phyloP scores from a whole-genome alignment of 1,140 invertebrate genomes.

The Megalopta genalis region DNA sequence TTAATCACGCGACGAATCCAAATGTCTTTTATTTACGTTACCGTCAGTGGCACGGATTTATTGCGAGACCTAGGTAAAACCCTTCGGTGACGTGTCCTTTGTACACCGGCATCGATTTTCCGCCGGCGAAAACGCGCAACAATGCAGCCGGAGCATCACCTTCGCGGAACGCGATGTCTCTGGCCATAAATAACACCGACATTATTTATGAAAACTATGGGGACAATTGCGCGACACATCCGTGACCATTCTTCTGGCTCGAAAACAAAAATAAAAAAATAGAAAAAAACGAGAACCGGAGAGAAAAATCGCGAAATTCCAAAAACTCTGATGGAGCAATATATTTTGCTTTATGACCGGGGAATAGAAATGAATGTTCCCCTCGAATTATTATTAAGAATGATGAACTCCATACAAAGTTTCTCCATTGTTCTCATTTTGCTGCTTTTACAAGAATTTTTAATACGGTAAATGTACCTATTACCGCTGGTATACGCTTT shows the following conservation, averaged over 20 bases:
- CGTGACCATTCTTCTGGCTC: constrained; percentile 5
- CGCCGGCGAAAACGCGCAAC: constrained; percentile 15
- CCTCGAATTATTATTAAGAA: background rate
- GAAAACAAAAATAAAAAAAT: background rate
- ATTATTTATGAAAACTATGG: constrained; percentile 26
- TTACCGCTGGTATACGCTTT: too few species aligned
- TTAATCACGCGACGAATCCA: background rate
- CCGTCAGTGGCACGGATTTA: background rate
- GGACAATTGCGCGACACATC: constrained; percentile 22
- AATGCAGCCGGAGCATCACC: constrained; percentile 22
- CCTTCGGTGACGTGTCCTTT: constrained; percentile 16
- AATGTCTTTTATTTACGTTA: constrained; percentile 3
- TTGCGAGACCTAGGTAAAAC: background rate
- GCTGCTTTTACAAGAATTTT: too few species aligned
- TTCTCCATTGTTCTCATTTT: too few species aligned
- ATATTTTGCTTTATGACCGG: constrained; percentile 1
- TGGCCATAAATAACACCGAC: constrained; percentile 29
- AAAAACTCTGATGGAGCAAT: background rate
- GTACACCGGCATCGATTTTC: background rate
- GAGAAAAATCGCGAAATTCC: background rate
- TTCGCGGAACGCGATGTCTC: constrained; percentile 23
- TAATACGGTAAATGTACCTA: too few species aligned
- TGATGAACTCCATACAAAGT: background rate
- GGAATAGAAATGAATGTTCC: background rate
- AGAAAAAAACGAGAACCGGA: background rate